Percentiles rank a stretch among this genome's conserved stretches.
Evolutionary conservation across 2,113 vertebrate genomes (phyloP).

Genomic region (Syrmaticus mikado): DNA sequence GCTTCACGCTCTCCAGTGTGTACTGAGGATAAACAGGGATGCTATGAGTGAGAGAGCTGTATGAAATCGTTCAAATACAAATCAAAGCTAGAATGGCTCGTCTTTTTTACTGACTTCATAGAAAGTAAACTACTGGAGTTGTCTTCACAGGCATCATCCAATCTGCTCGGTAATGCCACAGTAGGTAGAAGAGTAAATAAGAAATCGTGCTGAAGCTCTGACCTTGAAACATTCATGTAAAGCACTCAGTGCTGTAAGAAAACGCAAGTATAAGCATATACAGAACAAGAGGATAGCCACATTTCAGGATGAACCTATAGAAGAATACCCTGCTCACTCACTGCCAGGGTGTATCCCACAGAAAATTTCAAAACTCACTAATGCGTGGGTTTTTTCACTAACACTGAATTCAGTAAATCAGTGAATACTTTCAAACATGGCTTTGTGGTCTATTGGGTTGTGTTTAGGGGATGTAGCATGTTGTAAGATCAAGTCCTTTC

Average conservation of each 20-base stretch:
- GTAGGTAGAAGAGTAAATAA: not conserved
- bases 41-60: slow-evolving; percentile 24
- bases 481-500: not conserved
- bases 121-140: not conserved
- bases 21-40: slow-evolving; percentile 54
- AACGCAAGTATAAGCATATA: not conserved
- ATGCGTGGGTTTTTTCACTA: not conserved
- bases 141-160: not conserved
- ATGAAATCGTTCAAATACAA: slow-evolving; percentile 56
- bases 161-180: not conserved
- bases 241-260: not conserved
- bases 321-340: not conserved
- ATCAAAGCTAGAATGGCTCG: slow-evolving; percentile 26
- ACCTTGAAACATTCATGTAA: not conserved
- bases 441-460: not conserved
- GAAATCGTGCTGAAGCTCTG: not conserved
- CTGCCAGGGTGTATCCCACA: not conserved
- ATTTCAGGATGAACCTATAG: not conserved
- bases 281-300: not conserved
- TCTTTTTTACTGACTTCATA: slow-evolving; percentile 7
- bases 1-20: slow-evolving; percentile 26
- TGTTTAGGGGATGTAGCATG: not conserved
- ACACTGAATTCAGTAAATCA: not conserved
- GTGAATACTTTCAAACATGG: not conserved
- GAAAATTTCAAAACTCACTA: not conserved